Percentiles rank a stretch among this genome's conserved stretches.
Evolutionary conservation across 2,113 vertebrate species (phyloP).

Genomic region (Pan troglodytes): NHGRI_mPanTro3-v2.1_pri NC_072409.2:87659001-87659500

Average conservation of each 20-base stretch:
- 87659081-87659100: constrained; percentile 79
- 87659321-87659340: constrained; percentile 37
- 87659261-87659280: constrained; percentile 64
- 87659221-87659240: not conserved
- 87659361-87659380: constrained; percentile 63
- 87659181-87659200: constrained; percentile 4
- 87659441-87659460: not conserved
- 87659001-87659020: constrained; percentile 1
- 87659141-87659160: constrained; percentile 71
- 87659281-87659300: constrained; percentile 60
- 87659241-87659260: constrained; percentile 55
- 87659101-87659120: constrained; percentile 71
- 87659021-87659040: constrained; percentile 33
- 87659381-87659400: constrained; percentile 62
- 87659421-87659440: not conserved
- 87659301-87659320: constrained; percentile 69
- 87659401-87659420: constrained; percentile 19
- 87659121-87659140: constrained; percentile 50
- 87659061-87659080: constrained; percentile 50
- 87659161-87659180: constrained; percentile 33
- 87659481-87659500: not conserved
- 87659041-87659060: constrained; percentile 52
- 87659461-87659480: not conserved
- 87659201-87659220: constrained; percentile 39
- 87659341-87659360: constrained; percentile 58